These are phyloP conservation scores for Semicossyphus pulcher DNA, from an alignment of 2,113 vertebrate species.

Conservation along the genomic window DNA sequence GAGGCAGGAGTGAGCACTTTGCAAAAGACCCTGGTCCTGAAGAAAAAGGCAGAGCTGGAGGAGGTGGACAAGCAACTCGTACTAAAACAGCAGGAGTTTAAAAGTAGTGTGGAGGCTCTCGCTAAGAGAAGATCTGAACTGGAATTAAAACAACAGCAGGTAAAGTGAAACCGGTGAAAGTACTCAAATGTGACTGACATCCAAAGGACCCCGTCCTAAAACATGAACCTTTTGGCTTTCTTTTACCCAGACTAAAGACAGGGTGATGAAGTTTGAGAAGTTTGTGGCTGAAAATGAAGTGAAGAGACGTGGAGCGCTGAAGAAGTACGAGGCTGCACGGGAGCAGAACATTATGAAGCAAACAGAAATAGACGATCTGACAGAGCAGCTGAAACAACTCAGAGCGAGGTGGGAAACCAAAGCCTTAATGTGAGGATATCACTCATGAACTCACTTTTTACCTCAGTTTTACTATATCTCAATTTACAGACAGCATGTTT, in stretches of 20 bases:
- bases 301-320: conserved; percentile 72
- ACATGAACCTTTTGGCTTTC: neutral
- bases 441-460: neutral
- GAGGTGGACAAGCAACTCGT: conserved; percentile 72
- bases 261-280: conserved; percentile 76
- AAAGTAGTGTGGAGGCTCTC: conserved; percentile 60
- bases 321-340: conserved; percentile 76
- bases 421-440: neutral
- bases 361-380: conserved; percentile 75
- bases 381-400: conserved; percentile 71
- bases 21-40: conserved; percentile 80
- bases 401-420: conserved; percentile 66
- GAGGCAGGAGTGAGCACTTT: conserved; percentile 75
- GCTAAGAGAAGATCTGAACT: conserved; percentile 72
- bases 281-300: conserved; percentile 80
- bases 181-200: neutral
- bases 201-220: neutral
- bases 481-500: conserved; percentile 73
- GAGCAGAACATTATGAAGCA: conserved; percentile 75
- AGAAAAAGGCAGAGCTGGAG: conserved; percentile 80
- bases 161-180: conserved; percentile 42
- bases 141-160: conserved; percentile 76
- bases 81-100: conserved; percentile 80
- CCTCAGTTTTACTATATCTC: neutral
- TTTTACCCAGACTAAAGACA: conserved; percentile 73